Conservation (phyloP, 1,140 invertebrate genomes). For the Drosophila littoralis region DNA sequence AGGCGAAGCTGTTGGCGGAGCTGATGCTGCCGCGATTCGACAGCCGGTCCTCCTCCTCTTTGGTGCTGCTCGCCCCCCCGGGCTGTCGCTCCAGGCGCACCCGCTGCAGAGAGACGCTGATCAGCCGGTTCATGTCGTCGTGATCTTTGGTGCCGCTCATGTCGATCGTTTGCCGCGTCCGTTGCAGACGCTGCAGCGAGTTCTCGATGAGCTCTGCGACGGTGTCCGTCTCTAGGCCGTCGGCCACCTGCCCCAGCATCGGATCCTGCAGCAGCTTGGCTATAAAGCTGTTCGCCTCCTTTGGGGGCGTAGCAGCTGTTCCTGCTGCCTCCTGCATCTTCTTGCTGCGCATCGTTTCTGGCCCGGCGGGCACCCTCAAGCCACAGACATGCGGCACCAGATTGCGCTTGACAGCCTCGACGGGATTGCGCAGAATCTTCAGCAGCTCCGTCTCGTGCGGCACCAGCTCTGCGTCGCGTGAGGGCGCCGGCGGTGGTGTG, state of each 20-base stretch:
- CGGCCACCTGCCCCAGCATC: conserved; percentile 86
- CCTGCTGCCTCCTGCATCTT: conserved; percentile 42
- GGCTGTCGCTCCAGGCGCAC: conserved; percentile 85
- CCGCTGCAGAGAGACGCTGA: conserved; percentile 86
- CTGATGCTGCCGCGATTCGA: conserved; percentile 84
- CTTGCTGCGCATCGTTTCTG: conserved; percentile 25
- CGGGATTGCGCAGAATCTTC: conserved; percentile 87
- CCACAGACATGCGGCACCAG: conserved; percentile 90
- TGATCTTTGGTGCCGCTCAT: conserved; percentile 86
- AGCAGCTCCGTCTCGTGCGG: conserved; percentile 85
- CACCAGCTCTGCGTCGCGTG: conserved; percentile 39
- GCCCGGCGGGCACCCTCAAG: conserved; percentile 25
- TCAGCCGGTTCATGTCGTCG: conserved; percentile 86
- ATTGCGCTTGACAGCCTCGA: conserved; percentile 89
- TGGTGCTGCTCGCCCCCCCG: conserved; percentile 36
- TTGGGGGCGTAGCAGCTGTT: conserved; percentile 4
- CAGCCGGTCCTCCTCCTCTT: conserved; percentile 81
- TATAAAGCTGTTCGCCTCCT: conserved; percentile 80
- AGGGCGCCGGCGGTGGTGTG: conserved; percentile 2
- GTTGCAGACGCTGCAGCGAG: conserved; percentile 87
- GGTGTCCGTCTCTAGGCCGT: conserved; percentile 86
- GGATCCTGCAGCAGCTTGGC: conserved; percentile 87
- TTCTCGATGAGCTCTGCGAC: conserved; percentile 88
- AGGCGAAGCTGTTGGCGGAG: conserved; percentile 85
- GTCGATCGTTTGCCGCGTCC: conserved; percentile 85